Evolutionary conservation across 2,888 invertebrate genomes (phyloP).

Genomic region (Drosophila paranaensis): DNA sequence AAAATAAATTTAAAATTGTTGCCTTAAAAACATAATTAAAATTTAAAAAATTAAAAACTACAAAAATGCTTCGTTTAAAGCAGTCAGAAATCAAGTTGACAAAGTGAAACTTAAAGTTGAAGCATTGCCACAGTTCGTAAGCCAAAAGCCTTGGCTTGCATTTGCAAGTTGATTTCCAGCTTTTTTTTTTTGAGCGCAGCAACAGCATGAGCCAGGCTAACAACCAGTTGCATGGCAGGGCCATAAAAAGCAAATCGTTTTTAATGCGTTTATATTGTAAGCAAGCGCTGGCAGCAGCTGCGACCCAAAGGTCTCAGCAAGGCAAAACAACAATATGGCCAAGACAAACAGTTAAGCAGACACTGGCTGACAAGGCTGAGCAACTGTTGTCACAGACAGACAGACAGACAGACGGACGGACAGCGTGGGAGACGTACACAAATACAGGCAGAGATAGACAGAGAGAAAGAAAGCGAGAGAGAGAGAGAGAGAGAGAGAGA

Average conservation of each 20-base stretch:
- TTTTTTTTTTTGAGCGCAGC: not conserved
- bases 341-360: slow-evolving; percentile 63
- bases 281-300: slow-evolving; percentile 29
- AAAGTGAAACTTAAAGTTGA: not conserved
- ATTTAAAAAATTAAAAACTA: too few relatives aligned
- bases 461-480: not conserved
- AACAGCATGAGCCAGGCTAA: not conserved
- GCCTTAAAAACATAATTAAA: too few relatives aligned
- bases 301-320: slow-evolving; percentile 23
- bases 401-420: slow-evolving; percentile 11
- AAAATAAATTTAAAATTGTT: too few relatives aligned
- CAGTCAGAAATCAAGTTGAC: too few relatives aligned
- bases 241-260: slow-evolving; percentile 28
- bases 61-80: not conserved
- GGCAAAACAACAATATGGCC: slow-evolving; percentile 35
- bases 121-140: not conserved
- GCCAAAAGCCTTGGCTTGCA: not conserved
- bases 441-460: not conserved
- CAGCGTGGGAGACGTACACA: not conserved
- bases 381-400: slow-evolving; percentile 53
- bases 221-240: slow-evolving; percentile 52
- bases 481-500: not conserved
- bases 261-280: slow-evolving; percentile 50
- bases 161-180: not conserved
- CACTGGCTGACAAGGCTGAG: slow-evolving; percentile 49